phyloP scores from a whole-genome alignment of 2,797 vertebrate species.

The Halcyon smyrnensis region DNA sequence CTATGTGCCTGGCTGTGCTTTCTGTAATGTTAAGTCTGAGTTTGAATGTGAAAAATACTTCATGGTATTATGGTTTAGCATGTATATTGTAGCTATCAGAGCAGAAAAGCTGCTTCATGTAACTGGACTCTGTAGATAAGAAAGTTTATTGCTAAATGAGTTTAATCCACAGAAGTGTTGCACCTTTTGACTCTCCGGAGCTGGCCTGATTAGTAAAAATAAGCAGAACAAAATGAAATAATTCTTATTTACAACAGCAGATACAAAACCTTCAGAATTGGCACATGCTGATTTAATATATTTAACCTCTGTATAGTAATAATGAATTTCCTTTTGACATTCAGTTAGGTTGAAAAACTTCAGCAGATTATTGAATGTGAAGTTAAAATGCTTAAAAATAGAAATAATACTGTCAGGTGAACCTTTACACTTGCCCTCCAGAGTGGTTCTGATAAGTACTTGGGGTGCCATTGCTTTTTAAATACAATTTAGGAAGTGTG shows the following conservation, averaged over 20 bases:
- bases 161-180: neutral
- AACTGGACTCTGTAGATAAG: neutral
- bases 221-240: neutral
- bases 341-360: neutral
- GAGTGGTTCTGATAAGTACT: neutral
- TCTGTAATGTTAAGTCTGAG: neutral
- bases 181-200: neutral
- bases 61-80: neutral
- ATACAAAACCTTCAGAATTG: neutral
- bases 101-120: neutral
- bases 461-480: neutral
- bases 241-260: neutral
- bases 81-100: neutral
- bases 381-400: neutral
- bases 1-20: neutral
- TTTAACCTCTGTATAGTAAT: neutral
- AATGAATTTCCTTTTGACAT: neutral
- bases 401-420: neutral
- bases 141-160: slow-evolving; percentile 11
- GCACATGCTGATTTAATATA: neutral
- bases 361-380: neutral
- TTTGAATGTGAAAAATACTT: slow-evolving; percentile 28
- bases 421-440: neutral
- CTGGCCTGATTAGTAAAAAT: neutral
- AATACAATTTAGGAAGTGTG: neutral